Evolutionary conservation across 1,140 invertebrate species (phyloP), one percentile per base, ranked within the genome.

Genomic region (Drosophila mauritiana): DNA sequence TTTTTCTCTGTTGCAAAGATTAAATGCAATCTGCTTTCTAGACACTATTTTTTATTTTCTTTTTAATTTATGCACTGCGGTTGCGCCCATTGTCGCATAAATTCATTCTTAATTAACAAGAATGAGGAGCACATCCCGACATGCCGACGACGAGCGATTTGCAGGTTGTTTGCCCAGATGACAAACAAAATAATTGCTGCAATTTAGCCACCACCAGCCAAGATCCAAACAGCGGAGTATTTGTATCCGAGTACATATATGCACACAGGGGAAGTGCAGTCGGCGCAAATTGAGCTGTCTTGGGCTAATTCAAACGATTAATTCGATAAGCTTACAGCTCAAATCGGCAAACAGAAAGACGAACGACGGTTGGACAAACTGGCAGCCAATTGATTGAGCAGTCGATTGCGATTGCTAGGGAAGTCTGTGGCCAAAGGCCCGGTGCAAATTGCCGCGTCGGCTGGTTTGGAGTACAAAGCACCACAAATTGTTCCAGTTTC

Each of bases 41-140:
- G 31, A 8, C 56, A 83, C 27, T 31, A 31, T 8, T 31, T 31
- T 8, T 8, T 31, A 0, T 22, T 22, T 22, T 22, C 3, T 8
- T 82, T 51, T 52, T 62, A 75, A 65, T 76, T 48, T 61, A 49
- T 68, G 63, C 25, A 64, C 65, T 58, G 61, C 40, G 42, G 78
- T 73, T 89, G 76, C 79, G 73, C 78, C 78, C 73, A 78, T 80
- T 83, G 83, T 73, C 63, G 84, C 85, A 89, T 88, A 88, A 89
- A 83, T 90, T 84, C 68, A 73, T 80, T 89, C 84, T 83, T 90
- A 88, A 80, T 89, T 84, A 90, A 88, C 75, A 89, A 84, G 84
- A 49, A 68, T 45, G 52, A 45, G 17, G 57, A 53, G 49, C 49
- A 54, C 48, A 51, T 53, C 61, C 36, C 46, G 46, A 27, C 53